Base-by-base conservation (phyloP, 2,888 invertebrate genomes). In the Caenorhabditis doughertyi region DNA sequence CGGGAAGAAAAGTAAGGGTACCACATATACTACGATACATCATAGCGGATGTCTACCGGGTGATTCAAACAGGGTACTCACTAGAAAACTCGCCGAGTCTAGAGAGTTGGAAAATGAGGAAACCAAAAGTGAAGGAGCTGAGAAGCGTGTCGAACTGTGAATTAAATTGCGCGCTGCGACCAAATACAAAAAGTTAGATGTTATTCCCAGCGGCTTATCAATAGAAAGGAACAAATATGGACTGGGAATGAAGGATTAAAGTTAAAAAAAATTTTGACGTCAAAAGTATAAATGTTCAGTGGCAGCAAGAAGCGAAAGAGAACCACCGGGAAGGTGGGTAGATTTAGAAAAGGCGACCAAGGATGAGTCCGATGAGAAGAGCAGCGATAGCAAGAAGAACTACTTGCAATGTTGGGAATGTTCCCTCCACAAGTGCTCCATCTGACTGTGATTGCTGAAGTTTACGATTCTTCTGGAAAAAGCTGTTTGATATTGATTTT, bases 341-440 rank as follows among this genome's bases (percentile, higher is more conserved):
- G 18, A 29, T 39, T 60, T 44, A 73, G 73, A 68, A 58, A 27
- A 67, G 60, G 21, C 55, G 82, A 81, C 91, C 91, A 49, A 90
- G 55, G 70, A 91, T 90, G 51, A 91, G 81, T 35, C 91, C 91
- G 58, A 91, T 80, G 56, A 91, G 85, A 13, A 91, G 83, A n/a
- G 87, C 87, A 18, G 90, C 89, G 44, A 91, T 58, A 11, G 86
- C 88, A 60, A 90, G 73, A 21, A 91, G 85, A 32, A 89, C 76
- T 27, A 83, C 79, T 68, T 86, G 86, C 18, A 87, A 51, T 1
- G 83, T 82, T n/a, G 87, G 85, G 53, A 82, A 79, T 7, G 83
- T 70, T 56, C 77, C 76, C 21, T 85, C 85, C 18, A 53, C 27
- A 3, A 76, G 42, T 32, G 62, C 67, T 9, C 80, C 83, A 44